phyloP scores from a whole-genome alignment of 2,888 invertebrate species.

The Andrena bicolor region DNA sequence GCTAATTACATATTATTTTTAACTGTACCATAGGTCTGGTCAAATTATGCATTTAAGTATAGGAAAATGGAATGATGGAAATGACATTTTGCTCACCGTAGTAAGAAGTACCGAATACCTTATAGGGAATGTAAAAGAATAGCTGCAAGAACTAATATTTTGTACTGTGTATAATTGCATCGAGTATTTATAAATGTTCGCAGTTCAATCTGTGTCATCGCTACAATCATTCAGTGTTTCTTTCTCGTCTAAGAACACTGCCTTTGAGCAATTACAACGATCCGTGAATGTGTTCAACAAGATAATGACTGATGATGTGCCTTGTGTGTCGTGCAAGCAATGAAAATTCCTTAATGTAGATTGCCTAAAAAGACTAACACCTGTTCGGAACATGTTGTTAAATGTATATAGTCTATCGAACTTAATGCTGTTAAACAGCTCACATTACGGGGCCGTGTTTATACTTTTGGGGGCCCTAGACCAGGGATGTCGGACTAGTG shows the following conservation, averaged over 20 bases:
- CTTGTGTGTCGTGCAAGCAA: constrained; percentile 9
- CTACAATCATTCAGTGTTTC: background rate
- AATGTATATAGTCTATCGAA: background rate
- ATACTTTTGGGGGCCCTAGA: too few relatives aligned
- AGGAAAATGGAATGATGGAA: constrained; percentile 15
- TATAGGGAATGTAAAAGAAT: background rate
- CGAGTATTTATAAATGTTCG: background rate
- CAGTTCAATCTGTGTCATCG: background rate
- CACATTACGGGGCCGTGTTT: too few relatives aligned
- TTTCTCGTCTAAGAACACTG: background rate
- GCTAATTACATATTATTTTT: background rate
- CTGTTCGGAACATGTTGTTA: background rate
- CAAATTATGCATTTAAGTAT: constrained; percentile 32
- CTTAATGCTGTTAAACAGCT: constrained; percentile 2
- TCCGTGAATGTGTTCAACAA: constrained; percentile 11
- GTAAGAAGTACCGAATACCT: constrained; percentile 2
- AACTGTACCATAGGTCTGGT: constrained; percentile 18
- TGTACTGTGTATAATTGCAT: background rate
- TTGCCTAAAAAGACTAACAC: background rate
- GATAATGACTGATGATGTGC: constrained; percentile 29
- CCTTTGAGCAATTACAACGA: background rate
- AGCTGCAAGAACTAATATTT: constrained; percentile 15
- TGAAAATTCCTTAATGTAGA: background rate
- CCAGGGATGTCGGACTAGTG: too few relatives aligned
- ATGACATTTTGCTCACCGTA: background rate